Base-by-base conservation (phyloP, 2,888 invertebrate species). In the Melinaea menophilus region DNA sequence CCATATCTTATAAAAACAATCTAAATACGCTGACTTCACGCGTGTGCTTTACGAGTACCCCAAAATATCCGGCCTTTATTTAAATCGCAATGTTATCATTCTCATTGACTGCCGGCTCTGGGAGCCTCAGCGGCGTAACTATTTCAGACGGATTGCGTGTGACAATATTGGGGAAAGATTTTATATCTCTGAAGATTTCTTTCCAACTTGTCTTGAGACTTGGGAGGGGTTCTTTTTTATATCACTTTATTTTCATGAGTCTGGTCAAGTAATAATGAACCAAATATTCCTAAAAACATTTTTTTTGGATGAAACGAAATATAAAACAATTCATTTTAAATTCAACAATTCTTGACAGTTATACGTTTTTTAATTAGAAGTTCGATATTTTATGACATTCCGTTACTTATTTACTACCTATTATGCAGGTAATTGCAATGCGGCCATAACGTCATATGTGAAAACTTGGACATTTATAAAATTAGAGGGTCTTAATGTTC, bases 31-130 rank as follows among this genome's bases (percentile, higher is more conserved):
- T 82, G 84, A 84, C 72, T 79, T 76, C 74, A 74, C 79, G 84
- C 81, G 82, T 84, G 84, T 82, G 76, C 79, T 83, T 85, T 85
- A 84, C 77, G 84, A 82, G 72, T 72, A 73, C 76, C 79, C 73
- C 81, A 78, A 80, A 81, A 82, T 82, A 75, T 73, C 73, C 70
- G 70, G 74, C 74, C 75, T 82, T 84, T 82, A 83, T 84, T 82
- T 78, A 79, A 82, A 81, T 81, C 80, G 73, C 77, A 76, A 80
- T 79, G 79, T 80, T 83, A 84, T 85, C 83, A 81, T 79, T 73
- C 72, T 72, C 69, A 65, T 62, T 71, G 67, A 68, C 70, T 69
- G n/a, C n/a, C n/a, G n/a, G n/a, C n/a, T n/a, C n/a, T n/a, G n/a
- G n/a, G n/a, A n/a, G n/a, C n/a, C 75, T 73, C 69, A 62, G 64